Evolutionary conservation across 2,888 invertebrate genomes (phyloP).

Genomic region (Seira ritae): DNA sequence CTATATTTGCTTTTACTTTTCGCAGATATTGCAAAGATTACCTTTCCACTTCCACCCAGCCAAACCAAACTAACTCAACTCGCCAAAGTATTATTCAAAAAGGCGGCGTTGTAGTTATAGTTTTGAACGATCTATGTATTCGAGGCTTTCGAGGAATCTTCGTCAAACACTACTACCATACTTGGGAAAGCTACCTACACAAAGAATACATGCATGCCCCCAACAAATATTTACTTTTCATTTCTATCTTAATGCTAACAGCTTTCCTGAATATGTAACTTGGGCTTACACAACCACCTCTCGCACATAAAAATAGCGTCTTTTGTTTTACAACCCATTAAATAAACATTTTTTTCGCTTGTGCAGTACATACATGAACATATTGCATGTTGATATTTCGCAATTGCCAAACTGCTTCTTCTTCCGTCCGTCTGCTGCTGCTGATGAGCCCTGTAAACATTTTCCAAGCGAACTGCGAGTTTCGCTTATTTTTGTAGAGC

Average conservation of each 20-base stretch:
- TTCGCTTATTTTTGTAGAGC: background rate
- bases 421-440: too few relatives aligned
- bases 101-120: background rate
- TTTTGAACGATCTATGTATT: background rate
- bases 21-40: background rate
- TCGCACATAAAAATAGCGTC: background rate
- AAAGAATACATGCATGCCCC: background rate
- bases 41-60: background rate
- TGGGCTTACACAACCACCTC: background rate
- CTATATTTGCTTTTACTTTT: background rate
- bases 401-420: too few relatives aligned
- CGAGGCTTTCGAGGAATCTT: background rate
- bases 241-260: background rate
- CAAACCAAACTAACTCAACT: too few relatives aligned
- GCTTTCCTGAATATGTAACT: background rate
- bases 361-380: too few relatives aligned
- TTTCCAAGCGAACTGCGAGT: too few relatives aligned
- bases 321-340: slow-evolving; percentile 48
- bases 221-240: background rate
- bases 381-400: too few relatives aligned
- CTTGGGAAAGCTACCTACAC: background rate
- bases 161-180: too few relatives aligned
- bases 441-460: too few relatives aligned
- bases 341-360: slow-evolving; percentile 40
- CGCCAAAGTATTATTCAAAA: background rate